phyloP scores from a whole-genome alignment of 2,797 vertebrate genomes.

The Tokudaia tokunoshimensis region DNA sequence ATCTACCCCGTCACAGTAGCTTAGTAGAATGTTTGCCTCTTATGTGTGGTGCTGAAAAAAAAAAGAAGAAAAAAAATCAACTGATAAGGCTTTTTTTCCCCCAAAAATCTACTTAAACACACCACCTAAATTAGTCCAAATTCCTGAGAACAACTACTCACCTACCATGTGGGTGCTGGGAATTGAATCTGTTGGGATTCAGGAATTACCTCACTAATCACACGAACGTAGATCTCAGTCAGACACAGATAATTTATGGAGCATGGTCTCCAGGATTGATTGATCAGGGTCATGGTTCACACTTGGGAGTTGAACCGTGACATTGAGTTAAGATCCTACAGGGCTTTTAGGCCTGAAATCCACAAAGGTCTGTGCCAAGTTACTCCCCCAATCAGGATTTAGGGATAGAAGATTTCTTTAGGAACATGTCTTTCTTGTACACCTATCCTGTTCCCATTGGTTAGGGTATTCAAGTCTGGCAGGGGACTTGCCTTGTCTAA shows the following conservation, averaged over 20 bases:
- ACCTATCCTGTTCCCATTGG: background rate
- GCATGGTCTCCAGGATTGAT: background rate
- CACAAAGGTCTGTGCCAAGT: background rate
- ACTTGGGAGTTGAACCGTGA: too few species aligned
- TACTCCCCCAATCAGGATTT: background rate
- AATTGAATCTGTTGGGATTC: background rate
- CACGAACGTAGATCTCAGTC: background rate
- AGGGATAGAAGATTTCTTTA: background rate
- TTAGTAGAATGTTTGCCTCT: background rate
- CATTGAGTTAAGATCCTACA: too few species aligned
- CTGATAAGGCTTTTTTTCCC: background rate
- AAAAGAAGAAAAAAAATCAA: background rate
- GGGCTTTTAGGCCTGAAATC: background rate
- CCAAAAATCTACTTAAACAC: background rate
- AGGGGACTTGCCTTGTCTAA: background rate
- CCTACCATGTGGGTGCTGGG: background rate
- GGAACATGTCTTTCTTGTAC: background rate
- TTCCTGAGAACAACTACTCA: background rate
- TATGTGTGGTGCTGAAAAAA: background rate
- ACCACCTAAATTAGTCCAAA: background rate
- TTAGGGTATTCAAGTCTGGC: background rate
- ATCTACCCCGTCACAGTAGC: too few species aligned
- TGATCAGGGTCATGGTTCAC: background rate
- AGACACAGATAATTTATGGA: background rate
- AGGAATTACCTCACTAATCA: background rate